phyloP scores from a whole-genome alignment of 2,113 vertebrate species.

The Eulemur rufifrons region DNA sequence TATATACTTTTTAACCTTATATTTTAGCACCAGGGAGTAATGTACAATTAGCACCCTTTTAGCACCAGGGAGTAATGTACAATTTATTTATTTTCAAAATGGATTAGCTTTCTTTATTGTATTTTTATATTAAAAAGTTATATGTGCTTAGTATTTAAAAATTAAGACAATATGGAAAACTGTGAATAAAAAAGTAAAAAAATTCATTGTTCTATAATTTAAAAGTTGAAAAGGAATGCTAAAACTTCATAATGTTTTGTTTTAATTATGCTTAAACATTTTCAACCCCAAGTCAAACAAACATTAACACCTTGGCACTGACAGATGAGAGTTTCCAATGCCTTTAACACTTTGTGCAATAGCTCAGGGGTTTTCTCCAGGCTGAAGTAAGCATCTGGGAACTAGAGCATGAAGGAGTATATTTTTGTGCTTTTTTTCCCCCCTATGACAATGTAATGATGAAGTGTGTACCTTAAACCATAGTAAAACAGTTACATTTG shows the following conservation, averaged over 20 bases:
- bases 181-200: not conserved
- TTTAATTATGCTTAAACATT: constrained; percentile 37
- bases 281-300: constrained; percentile 38
- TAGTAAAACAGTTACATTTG: not conserved
- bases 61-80: not conserved
- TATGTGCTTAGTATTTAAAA: constrained; percentile 10
- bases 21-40: not conserved
- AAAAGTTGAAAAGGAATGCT: constrained; percentile 39
- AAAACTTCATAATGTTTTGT: constrained; percentile 26
- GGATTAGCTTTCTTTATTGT: not conserved
- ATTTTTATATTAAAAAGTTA: not conserved
- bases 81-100: not conserved
- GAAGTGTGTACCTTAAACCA: not conserved
- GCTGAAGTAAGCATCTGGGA: not conserved
- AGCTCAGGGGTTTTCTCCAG: not conserved
- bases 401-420: not conserved
- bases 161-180: not conserved
- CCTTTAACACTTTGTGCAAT: not conserved
- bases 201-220: not conserved
- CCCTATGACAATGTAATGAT: not conserved
- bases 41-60: not conserved
- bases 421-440: not conserved
- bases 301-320: not conserved
- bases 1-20: not conserved
- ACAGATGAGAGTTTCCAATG: not conserved